These are phyloP conservation scores for Acomys russatus DNA, from an alignment of 2,797 vertebrate species.

Conservation along the genomic window DNA sequence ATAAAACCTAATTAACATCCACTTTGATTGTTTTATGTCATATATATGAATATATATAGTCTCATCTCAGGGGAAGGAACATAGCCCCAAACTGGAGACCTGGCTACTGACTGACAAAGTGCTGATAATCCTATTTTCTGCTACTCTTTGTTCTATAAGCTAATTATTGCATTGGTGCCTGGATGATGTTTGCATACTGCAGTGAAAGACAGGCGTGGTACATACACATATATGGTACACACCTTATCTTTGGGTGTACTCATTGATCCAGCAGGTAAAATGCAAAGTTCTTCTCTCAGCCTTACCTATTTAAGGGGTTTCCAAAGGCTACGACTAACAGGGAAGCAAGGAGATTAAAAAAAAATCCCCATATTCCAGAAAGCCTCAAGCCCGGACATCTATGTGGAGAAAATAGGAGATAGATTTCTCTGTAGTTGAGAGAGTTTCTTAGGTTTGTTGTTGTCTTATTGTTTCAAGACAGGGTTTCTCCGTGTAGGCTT, in stretches of 20 bases:
- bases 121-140: neutral
- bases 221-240: neutral
- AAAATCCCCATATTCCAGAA: neutral
- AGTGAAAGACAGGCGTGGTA: neutral
- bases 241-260: too few relatives aligned
- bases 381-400: conserved; percentile 5
- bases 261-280: neutral
- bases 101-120: neutral
- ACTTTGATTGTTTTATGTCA: neutral
- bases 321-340: neutral
- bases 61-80: neutral
- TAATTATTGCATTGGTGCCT: neutral
- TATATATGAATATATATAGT: neutral
- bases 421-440: neutral
- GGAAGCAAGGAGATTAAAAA: neutral
- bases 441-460: neutral
- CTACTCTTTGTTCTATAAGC: neutral
- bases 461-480: too few relatives aligned
- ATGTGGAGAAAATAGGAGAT: neutral
- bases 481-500: too few relatives aligned
- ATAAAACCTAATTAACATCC: conserved; percentile 20
- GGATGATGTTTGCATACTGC: neutral
- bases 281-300: neutral
- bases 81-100: neutral
- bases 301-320: neutral